Evolutionary conservation across 2,797 vertebrate species (phyloP), one percentile per base, ranked within the genome.

Genomic region (Pyrocephalus nanus): DNA sequence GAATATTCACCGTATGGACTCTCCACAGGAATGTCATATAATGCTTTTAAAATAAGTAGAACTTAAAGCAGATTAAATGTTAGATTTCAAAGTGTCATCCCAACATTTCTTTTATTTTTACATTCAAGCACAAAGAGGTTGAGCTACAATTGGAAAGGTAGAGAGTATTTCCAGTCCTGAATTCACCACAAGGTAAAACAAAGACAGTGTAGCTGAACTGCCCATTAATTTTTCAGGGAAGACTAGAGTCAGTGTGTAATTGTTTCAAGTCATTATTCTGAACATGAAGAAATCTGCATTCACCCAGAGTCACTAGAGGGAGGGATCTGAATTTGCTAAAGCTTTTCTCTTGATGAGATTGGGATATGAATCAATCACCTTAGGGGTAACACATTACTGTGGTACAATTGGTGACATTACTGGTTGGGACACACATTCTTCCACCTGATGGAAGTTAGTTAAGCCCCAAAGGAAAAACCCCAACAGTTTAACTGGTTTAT

Each of bases 401-500:
- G 38, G 26, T 79, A 45, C 53, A 53, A 27, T 3, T 20, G 15
- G 8, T 85, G 58, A 45, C 16, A 61, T 34, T 53, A 53, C 11
- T 65, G 32, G 12, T 4, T 61, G 21, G 23, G 21, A 74, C 42
- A 38, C 0, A 0, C 2, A 11, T 55, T 62, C 29, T 62, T 72
- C 34, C 26, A 4, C 4, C 15, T 76, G 27, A 25, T 32, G 20
- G 2, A 47, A 6, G 30, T 72, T 43, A 66, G 34, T 50, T 77
- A 83, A 45, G 10, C 1, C 5, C 13, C 17, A 51, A 26, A 74
- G 51, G 34, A 77, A 83, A 82, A 79, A 72, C 26, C 61, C 12
- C 51, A 82, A n/a, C 32, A 58, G 25, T 34, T 67, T 61, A 77
- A 85, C 8, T 29, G 3, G 7, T 12, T 70, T 58, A 57, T 61